Evolutionary conservation across 2,113 vertebrate genomes (phyloP).

Genomic region (Oplegnathus fasciatus): DNA sequence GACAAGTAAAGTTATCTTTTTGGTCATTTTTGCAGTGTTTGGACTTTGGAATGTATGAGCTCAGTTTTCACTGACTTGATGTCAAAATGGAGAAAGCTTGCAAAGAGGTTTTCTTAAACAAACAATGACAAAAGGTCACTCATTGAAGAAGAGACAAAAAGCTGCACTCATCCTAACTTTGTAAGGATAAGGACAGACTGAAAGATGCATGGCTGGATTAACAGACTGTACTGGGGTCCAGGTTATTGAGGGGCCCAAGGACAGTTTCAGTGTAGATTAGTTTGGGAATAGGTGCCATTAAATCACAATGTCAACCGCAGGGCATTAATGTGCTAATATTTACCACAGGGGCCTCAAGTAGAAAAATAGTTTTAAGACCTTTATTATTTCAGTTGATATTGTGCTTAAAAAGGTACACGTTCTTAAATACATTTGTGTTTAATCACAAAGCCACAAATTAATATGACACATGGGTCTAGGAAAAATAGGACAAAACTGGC

Average conservation of each 20-base stretch:
- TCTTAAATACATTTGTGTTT: background rate
- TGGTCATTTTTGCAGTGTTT: background rate
- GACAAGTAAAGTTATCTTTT: background rate
- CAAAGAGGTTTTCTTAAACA: background rate
- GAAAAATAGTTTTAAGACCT: background rate
- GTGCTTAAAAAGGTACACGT: background rate
- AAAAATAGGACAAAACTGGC: background rate
- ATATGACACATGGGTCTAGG: background rate
- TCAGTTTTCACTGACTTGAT: background rate
- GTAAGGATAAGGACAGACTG: background rate
- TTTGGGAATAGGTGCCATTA: background rate
- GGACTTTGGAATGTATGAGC: background rate
- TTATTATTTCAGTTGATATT: background rate
- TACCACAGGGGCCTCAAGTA: background rate
- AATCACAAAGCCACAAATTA: background rate
- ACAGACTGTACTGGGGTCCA: too few species aligned
- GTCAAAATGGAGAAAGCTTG: background rate
- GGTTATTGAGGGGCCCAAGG: too few species aligned
- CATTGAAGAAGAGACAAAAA: background rate
- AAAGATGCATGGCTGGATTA: background rate
- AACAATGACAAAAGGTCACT: background rate
- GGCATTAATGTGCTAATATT: background rate
- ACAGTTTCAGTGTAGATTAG: background rate
- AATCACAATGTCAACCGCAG: background rate
- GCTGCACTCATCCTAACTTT: background rate